Base-by-base conservation (phyloP, 2,113 vertebrate genomes). In the Oryzias melastigma region DNA sequence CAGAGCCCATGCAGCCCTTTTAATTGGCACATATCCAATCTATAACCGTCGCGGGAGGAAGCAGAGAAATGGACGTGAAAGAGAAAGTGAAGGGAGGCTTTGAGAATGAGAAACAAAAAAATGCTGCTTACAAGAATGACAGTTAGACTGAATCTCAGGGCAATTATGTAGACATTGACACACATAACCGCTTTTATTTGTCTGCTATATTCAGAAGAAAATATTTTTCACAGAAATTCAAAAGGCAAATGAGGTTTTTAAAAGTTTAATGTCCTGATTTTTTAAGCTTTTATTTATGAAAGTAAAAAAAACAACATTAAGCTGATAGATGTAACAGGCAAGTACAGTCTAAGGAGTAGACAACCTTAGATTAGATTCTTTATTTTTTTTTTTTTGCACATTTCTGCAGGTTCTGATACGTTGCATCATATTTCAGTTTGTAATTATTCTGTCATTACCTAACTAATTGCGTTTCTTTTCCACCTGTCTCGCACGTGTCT, bases 21-120 rank as follows among this genome's bases (percentile, higher is more conserved):
- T 88, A 90, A 90, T 87, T 87, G 85, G 78, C 79, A 71, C 22
- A 65, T 82, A 87, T 87, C 87, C 75, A 68, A 89, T 91, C 87
- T 77, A 85, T 91, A 87, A 75, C 83, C 72, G 68, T 89, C 79
- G 73, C 69, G 79, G 56, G 59, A 72, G 64, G 64, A 44, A 62
- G 71, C 59, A 35, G 46, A 62, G 63, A 50, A 74, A 64, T 58
- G 50, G 70, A 68, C 52, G 54, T 45, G 46, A 81, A 54, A 68
- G 55, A 45, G 29, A 74, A 54, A 35, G 58, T 52, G 14, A 16
- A 51, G 45, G 22, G 55, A 35, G 35, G 35, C 35, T 35, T 35
- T 12, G 35, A 35, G 35, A 35, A 12, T 12, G 35, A 35, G 10
- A 14, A 49, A 42, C 40, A 52, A 47, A 58, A 14, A 35, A 60